A percentile compares a stretch with the other conserved stretches of the same genome.
These are phyloP conservation scores for Hippocampus guttulatus DNA, from an alignment of 2,113 vertebrate genomes.

Conservation along the genomic window DNA sequence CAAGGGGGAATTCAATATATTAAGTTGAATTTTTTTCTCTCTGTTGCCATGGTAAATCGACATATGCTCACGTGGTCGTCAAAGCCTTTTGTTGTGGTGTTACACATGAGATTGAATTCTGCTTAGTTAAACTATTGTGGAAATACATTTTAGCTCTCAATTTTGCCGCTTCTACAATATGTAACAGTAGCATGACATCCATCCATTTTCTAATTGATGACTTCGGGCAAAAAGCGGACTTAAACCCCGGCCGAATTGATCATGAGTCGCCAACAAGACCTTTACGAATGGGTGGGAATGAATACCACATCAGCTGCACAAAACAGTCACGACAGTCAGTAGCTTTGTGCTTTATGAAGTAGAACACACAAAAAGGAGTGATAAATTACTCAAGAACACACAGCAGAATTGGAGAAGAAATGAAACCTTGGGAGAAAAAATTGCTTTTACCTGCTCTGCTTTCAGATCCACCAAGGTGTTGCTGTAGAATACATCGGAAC, in stretches of 20 bases:
- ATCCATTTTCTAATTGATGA: background rate
- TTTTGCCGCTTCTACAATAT: too few relatives aligned
- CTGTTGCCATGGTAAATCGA: too few relatives aligned
- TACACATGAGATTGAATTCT: too few relatives aligned
- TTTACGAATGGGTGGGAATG: background rate
- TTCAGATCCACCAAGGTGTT: constrained; percentile 74
- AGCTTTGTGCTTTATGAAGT: background rate
- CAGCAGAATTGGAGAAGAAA: background rate
- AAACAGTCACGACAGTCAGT: background rate
- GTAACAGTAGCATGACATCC: background rate
- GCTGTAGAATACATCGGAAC: constrained; percentile 92
- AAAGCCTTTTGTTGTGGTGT: too few relatives aligned
- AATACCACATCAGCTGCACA: background rate
- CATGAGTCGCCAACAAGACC: background rate
- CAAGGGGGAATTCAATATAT: too few relatives aligned
- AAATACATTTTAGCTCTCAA: too few relatives aligned
- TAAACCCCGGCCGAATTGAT: background rate
- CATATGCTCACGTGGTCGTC: too few relatives aligned
- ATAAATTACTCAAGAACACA: background rate
- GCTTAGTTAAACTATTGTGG: too few relatives aligned
- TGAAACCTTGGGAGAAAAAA: background rate
- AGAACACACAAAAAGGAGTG: background rate
- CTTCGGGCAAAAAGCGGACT: background rate
- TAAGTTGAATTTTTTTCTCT: too few relatives aligned
- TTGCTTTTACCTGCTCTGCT: constrained; percentile 55